These are phyloP conservation scores for Podabrus alpinus DNA, from an alignment of 2,888 invertebrate genomes.

Conservation along the genomic window DNA sequence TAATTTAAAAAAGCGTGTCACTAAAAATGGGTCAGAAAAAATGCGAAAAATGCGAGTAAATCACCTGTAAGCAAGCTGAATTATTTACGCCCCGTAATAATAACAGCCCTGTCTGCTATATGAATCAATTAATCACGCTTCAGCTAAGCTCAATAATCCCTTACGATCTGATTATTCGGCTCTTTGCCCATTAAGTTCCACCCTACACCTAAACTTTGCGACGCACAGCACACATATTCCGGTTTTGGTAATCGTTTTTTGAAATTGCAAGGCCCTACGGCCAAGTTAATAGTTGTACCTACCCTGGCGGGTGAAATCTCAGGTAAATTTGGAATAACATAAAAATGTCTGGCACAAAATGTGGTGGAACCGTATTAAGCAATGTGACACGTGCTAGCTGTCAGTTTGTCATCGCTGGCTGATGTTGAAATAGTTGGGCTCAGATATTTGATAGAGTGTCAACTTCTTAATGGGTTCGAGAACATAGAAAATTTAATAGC, in stretches of 20 bases:
- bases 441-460: constrained; percentile 43
- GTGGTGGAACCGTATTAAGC: neutral
- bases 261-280: neutral
- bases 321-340: neutral
- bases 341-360: neutral
- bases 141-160: constrained; percentile 54
- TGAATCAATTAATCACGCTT: constrained; percentile 57
- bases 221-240: constrained; percentile 8
- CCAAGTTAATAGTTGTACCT: too few species aligned
- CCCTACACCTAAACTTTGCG: constrained; percentile 33
- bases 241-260: neutral
- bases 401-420: constrained; percentile 29
- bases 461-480: constrained; percentile 43
- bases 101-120: constrained; percentile 49
- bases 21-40: neutral
- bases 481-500: constrained; percentile 42
- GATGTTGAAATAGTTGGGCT: constrained; percentile 33
- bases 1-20: neutral
- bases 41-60: constrained; percentile 21
- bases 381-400: constrained; percentile 22
- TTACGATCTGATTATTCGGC: constrained; percentile 54
- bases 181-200: constrained; percentile 48
- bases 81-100: constrained; percentile 53
- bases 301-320: neutral
- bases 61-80: constrained; percentile 51